These are phyloP conservation scores for Ictidomys tridecemlineatus DNA, from an alignment of 2,113 vertebrate species.

Conservation along the genomic window DNA sequence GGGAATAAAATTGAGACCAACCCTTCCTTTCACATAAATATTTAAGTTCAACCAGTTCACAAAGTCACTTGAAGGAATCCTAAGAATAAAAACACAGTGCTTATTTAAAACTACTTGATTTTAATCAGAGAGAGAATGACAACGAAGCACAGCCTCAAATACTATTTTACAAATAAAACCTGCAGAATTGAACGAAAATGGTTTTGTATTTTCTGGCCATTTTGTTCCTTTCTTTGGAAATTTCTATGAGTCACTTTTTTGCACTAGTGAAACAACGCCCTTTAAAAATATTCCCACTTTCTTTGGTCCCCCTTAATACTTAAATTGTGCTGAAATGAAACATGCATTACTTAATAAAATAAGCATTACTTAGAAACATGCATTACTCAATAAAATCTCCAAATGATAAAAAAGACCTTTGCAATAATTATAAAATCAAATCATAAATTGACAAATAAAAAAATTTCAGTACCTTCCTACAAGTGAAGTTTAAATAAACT, in stretches of 20 bases:
- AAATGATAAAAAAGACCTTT: too few species aligned
- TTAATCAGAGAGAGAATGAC: not conserved
- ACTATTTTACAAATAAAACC: slow-evolving; percentile 14
- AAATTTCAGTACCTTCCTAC: not conserved
- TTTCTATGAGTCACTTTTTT: not conserved
- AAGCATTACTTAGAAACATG: too few species aligned
- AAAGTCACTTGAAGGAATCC: slow-evolving; percentile 17
- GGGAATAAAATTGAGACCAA: slow-evolving; percentile 12
- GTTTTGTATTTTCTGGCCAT: not conserved
- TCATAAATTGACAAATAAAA: not conserved
- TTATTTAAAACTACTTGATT: not conserved
- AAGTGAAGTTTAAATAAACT: slow-evolving; percentile 27
- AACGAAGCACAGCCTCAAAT: not conserved
- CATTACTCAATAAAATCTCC: too few species aligned
- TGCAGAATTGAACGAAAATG: slow-evolving; percentile 1
- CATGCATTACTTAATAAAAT: slow-evolving; percentile 20
- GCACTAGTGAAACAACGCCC: not conserved
- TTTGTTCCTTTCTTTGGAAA: slow-evolving; percentile 37
- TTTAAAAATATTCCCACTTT: not conserved
- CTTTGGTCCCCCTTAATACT: slow-evolving; percentile 41
- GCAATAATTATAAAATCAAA: slow-evolving; percentile 39
- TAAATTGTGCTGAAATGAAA: slow-evolving; percentile 54
- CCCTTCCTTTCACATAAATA: not conserved
- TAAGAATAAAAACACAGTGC: not conserved
- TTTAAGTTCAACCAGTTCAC: slow-evolving; percentile 7